phyloP scores from a whole-genome alignment of 1,140 invertebrate genomes.

The Dinothrombium tinctorium region DNA sequence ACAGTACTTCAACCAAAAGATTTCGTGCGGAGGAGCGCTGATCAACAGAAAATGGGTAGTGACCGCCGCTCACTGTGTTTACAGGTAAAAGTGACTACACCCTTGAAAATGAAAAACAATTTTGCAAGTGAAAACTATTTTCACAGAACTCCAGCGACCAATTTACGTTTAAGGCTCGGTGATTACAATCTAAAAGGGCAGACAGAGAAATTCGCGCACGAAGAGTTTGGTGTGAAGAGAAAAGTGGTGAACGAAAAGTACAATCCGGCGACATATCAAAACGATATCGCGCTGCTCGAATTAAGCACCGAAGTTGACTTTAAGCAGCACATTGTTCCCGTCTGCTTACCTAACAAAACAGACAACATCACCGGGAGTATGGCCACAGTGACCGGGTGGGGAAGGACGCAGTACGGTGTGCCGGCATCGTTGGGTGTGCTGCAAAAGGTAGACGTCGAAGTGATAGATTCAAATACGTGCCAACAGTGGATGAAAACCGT shows the following conservation, averaged over 20 bases:
- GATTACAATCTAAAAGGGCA: constrained; percentile 71
- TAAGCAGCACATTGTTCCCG: constrained; percentile 47
- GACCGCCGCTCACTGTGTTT: constrained; percentile 64
- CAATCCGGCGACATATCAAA: constrained; percentile 32
- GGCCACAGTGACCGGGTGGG: constrained; percentile 17
- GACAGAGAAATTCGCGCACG: constrained; percentile 52
- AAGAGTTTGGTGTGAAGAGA: constrained; percentile 61
- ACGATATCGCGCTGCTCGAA: constrained; percentile 64
- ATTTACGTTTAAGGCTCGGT: constrained; percentile 51
- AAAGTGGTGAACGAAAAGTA: constrained; percentile 31
- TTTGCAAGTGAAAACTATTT: not conserved
- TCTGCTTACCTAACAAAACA: constrained; percentile 46
- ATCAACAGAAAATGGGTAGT: constrained; percentile 52
- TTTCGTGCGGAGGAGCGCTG: constrained; percentile 69
- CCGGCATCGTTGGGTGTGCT: constrained; percentile 10
- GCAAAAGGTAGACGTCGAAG: constrained; percentile 22
- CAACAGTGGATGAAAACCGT: constrained; percentile 32
- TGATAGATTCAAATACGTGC: constrained; percentile 68
- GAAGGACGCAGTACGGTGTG: constrained; percentile 13
- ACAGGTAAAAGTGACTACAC: constrained; percentile 43
- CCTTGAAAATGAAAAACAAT: not conserved
- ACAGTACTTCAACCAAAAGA: constrained; percentile 61
- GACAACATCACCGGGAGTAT: constrained; percentile 20
- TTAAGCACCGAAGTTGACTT: constrained; percentile 47
- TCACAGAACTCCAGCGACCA: constrained; percentile 16